Conservation (phyloP, 2,888 invertebrate species). For the Tolmerus cingulatus region DNA sequence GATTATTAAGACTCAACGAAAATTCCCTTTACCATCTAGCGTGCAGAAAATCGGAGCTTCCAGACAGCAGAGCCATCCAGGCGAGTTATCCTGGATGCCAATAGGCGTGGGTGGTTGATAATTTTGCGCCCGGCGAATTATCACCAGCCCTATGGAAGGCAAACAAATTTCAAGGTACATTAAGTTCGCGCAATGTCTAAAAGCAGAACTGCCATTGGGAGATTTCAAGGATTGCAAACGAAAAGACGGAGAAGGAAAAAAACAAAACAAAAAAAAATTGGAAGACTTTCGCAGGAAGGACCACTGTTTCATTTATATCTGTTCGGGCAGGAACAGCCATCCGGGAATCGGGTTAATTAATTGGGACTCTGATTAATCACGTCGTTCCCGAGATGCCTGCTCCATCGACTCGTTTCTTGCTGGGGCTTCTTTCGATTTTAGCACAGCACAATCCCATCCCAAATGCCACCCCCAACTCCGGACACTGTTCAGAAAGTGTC, state of each 20-base stretch:
- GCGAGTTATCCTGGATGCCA: neutral
- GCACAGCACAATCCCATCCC: neutral
- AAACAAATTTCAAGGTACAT: constrained; percentile 42
- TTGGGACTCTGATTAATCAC: constrained; percentile 20
- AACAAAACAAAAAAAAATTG: neutral
- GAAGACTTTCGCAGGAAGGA: neutral
- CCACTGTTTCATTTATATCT: neutral
- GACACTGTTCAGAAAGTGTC: neutral
- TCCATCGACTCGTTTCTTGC: neutral
- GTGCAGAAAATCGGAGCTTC: neutral
- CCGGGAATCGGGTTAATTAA: constrained; percentile 35
- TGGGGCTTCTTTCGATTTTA: neutral
- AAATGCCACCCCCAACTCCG: neutral
- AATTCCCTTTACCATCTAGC: neutral
- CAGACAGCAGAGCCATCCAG: neutral
- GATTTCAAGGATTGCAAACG: neutral
- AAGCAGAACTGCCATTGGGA: neutral
- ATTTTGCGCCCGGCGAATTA: neutral
- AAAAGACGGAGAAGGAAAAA: neutral
- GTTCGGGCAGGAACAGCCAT: neutral
- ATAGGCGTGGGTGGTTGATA: neutral
- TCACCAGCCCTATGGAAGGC: constrained; percentile 2
- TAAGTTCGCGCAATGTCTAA: neutral
- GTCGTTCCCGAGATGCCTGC: neutral
- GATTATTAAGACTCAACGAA: constrained; percentile 1